Percentiles rank a stretch among this genome's conserved stretches.
These are phyloP conservation scores for Scopus umbretta DNA, from an alignment of 2,113 vertebrate genomes.

Conservation along the genomic window DNA sequence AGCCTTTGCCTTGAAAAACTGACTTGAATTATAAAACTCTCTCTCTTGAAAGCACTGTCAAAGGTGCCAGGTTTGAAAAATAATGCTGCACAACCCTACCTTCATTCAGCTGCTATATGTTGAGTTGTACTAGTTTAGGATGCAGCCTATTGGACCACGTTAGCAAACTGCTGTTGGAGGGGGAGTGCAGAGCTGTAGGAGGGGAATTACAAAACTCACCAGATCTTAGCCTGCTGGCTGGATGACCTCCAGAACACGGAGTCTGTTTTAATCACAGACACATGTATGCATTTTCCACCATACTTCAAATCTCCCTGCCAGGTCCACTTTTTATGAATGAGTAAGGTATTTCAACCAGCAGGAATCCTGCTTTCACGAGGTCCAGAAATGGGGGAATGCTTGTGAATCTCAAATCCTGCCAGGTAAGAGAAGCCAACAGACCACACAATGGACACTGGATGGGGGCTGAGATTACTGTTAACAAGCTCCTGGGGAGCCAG, in stretches of 20 bases:
- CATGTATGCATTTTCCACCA: neutral
- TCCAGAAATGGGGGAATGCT: neutral
- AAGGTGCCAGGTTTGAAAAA: conserved; percentile 8
- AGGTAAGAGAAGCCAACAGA: neutral
- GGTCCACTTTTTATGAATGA: neutral
- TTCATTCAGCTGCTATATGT: neutral
- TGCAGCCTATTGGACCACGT: neutral
- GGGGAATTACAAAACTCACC: neutral
- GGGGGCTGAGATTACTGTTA: neutral
- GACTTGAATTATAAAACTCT: neutral
- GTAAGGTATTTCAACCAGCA: neutral
- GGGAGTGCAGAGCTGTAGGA: neutral
- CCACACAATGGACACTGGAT: neutral
- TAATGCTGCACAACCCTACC: neutral
- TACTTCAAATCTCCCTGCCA: neutral
- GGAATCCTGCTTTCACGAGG: neutral
- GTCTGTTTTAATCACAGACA: neutral
- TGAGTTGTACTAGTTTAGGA: neutral
- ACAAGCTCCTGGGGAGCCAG: neutral
- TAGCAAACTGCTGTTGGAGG: neutral
- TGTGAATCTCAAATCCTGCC: neutral
- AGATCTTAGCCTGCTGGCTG: neutral
- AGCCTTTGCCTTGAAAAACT: neutral
- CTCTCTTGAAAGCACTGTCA: neutral
- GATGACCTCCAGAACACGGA: neutral